Conservation (phyloP, 2,113 vertebrate species). For the Hepsetus odoe region DNA sequence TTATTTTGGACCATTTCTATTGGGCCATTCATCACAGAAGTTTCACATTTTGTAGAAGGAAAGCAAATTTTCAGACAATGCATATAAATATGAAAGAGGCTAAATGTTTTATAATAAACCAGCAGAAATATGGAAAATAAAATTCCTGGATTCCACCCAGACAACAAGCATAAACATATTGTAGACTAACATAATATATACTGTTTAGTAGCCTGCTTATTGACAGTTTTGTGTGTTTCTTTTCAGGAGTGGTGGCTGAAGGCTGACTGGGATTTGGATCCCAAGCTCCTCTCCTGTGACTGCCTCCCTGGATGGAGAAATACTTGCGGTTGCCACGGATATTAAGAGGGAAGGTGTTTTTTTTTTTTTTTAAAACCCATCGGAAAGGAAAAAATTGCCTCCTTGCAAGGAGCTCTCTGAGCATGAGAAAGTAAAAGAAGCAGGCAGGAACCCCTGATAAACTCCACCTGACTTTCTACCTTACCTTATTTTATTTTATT, state of each 20-base stretch:
- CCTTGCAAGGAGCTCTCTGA: constrained; percentile 59
- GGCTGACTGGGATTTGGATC: constrained; percentile 39
- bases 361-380: constrained; percentile 24
- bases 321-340: constrained; percentile 53
- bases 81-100: too few relatives aligned
- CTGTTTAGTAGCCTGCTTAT: background rate
- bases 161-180: too few relatives aligned
- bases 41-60: too few relatives aligned
- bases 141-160: too few relatives aligned
- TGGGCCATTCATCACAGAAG: too few relatives aligned
- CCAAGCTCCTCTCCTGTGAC: constrained; percentile 32
- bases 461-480: constrained; percentile 35
- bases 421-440: constrained; percentile 66
- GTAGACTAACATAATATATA: background rate
- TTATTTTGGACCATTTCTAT: background rate
- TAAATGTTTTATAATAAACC: too few relatives aligned
- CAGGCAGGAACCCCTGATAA: constrained; percentile 61
- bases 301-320: constrained; percentile 35
- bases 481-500: constrained; percentile 1
- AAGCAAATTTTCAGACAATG: too few relatives aligned
- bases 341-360: constrained; percentile 57
- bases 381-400: constrained; percentile 66
- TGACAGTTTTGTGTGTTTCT: constrained; percentile 1
- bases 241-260: constrained; percentile 17
- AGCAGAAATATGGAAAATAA: too few relatives aligned